These are phyloP conservation scores for Dexiosoma caninum DNA, from an alignment of 2,888 invertebrate genomes.

Conservation along the genomic window DNA sequence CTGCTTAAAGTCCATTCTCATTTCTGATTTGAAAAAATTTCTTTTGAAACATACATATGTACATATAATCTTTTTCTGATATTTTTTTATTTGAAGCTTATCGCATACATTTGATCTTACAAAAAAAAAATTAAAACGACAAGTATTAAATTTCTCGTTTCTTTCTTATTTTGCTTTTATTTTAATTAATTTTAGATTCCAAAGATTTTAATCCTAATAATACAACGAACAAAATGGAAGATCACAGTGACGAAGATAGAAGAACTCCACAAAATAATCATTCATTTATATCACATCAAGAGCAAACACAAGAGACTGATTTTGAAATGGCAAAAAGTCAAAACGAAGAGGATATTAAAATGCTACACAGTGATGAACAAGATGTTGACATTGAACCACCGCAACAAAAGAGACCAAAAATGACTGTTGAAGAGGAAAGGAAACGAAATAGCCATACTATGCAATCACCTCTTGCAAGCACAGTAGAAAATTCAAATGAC, in stretches of 20 bases:
- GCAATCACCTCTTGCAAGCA: conserved; percentile 32
- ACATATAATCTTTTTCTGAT: conserved; percentile 31
- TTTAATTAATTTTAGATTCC: conserved; percentile 71
- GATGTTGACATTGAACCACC: conserved; percentile 54
- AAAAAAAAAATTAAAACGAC: not conserved
- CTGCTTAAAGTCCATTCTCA: too few relatives aligned
- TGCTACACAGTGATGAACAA: conserved; percentile 8
- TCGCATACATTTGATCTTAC: conserved; percentile 12
- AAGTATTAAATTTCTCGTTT: conserved; percentile 42
- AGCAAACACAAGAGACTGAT: conserved; percentile 55
- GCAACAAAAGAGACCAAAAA: conserved; percentile 49
- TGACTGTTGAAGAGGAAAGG: conserved; percentile 62
- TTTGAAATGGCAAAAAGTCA: conserved; percentile 27
- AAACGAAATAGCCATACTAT: conserved; percentile 15
- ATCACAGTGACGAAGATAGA: conserved; percentile 48
- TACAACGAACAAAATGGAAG: conserved; percentile 66
- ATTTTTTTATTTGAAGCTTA: conserved; percentile 32
- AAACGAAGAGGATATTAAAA: conserved; percentile 21
- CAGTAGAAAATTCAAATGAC: conserved; percentile 26
- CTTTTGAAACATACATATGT: too few relatives aligned
- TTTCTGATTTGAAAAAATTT: too few relatives aligned
- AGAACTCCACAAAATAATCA: conserved; percentile 37
- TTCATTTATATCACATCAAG: conserved; percentile 45
- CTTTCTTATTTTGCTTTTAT: conserved; percentile 8
- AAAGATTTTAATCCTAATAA: conserved; percentile 75